Evolutionary conservation across 2,113 vertebrate genomes (phyloP).

Genomic region (Spermophilus dauricus): DNA sequence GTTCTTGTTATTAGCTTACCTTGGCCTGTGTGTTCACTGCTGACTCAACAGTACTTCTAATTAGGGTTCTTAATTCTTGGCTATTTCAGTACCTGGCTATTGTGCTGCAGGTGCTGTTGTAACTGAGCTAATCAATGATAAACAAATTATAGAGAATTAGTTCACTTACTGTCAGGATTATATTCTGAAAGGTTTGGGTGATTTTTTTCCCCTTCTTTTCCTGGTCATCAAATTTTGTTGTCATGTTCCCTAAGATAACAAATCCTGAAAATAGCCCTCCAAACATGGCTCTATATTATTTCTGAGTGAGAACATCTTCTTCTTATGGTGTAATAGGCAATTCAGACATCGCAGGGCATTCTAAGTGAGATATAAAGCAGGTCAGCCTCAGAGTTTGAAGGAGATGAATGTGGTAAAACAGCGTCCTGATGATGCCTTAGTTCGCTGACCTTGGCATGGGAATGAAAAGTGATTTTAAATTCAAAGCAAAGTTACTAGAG

Average conservation of each 20-base stretch:
- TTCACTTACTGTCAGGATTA: background rate
- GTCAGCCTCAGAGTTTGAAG: constrained; percentile 66
- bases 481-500: constrained; percentile 64
- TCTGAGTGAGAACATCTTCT: constrained; percentile 59
- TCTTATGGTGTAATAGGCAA: constrained; percentile 60
- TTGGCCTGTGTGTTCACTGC: constrained; percentile 68
- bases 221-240: constrained; percentile 16
- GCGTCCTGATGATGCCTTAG: background rate
- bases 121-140: constrained; percentile 58
- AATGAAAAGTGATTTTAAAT: constrained; percentile 70
- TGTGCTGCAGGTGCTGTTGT: constrained; percentile 50
- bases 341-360: constrained; percentile 50
- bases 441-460: constrained; percentile 69
- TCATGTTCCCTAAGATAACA: constrained; percentile 46
- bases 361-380: constrained; percentile 69
- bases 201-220: background rate
- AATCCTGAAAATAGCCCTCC: constrained; percentile 34
- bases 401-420: constrained; percentile 64
- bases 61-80: constrained; percentile 80
- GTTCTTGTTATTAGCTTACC: constrained; percentile 81
- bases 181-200: background rate
- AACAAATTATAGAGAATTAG: constrained; percentile 62
- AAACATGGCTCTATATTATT: constrained; percentile 62
- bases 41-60: constrained; percentile 73
- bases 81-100: constrained; percentile 39